Evolutionary conservation across 1,140 invertebrate species (phyloP).

Genomic region (Drosophila lini): DNA sequence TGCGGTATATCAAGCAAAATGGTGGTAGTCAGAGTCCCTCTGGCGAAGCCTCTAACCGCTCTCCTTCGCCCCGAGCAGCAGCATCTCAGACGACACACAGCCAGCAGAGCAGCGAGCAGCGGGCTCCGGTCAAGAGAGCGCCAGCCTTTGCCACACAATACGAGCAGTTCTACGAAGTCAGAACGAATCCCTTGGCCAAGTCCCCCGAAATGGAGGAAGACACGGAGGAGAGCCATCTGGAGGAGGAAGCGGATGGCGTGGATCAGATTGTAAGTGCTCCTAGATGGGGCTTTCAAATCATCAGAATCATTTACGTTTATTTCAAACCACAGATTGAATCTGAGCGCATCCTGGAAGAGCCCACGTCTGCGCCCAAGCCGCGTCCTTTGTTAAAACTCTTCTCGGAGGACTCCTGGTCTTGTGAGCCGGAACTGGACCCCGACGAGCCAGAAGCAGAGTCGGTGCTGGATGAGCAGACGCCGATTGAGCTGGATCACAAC

Average conservation of each 20-base stretch:
- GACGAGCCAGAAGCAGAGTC: neutral
- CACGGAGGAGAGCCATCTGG: constrained; percentile 10
- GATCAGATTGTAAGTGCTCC: constrained; percentile 3
- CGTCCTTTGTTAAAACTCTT: constrained; percentile 64
- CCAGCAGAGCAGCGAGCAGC: neutral
- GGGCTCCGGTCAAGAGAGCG: neutral
- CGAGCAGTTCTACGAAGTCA: constrained; percentile 31
- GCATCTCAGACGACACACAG: neutral
- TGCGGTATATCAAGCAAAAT: constrained; percentile 54
- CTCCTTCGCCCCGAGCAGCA: neutral
- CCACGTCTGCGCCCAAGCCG: neutral
- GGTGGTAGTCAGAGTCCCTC: neutral
- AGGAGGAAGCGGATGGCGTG: constrained; percentile 6
- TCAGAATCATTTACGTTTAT: no score
- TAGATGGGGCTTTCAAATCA: neutral
- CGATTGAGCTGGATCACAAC: constrained; percentile 44
- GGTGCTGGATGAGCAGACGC: constrained; percentile 31
- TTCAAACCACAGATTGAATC: neutral
- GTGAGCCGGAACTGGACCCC: constrained; percentile 15
- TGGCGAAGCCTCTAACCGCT: neutral
- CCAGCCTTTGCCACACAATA: constrained; percentile 1
- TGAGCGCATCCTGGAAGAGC: neutral
- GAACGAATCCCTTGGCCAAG: neutral
- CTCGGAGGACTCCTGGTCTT: constrained; percentile 58
- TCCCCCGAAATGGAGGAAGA: constrained; percentile 27